These are phyloP conservation scores for Tenodera sinensis DNA, from an alignment of 2,888 invertebrate genomes.

Conservation along the genomic window DNA sequence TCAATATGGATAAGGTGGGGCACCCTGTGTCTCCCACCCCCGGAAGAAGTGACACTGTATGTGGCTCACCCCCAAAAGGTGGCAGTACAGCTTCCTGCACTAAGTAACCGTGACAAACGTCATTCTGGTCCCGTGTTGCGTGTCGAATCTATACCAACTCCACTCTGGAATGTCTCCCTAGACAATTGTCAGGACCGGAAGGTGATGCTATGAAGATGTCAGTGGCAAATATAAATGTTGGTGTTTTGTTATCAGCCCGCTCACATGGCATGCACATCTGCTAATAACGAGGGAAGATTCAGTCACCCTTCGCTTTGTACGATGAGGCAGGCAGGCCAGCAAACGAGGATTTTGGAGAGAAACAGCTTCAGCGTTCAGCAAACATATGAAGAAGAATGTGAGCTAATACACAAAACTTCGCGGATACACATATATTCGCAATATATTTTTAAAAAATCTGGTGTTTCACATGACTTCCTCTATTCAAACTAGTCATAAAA, in stretches of 20 bases:
- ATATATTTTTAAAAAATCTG: too few species aligned
- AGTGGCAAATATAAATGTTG: not conserved
- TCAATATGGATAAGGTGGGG: too few species aligned
- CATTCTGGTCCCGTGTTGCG: not conserved
- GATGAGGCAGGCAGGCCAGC: not conserved
- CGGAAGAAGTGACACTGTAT: not conserved
- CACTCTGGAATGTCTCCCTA: not conserved
- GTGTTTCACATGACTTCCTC: too few species aligned
- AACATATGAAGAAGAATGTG: too few species aligned
- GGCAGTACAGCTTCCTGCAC: not conserved
- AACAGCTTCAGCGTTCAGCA: not conserved
- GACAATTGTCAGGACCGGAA: not conserved
- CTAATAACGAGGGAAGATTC: not conserved
- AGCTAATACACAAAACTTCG: too few species aligned
- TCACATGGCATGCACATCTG: not conserved
- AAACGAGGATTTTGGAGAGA: not conserved
- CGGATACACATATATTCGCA: too few species aligned
- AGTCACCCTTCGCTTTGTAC: not conserved
- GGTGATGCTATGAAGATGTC: not conserved
- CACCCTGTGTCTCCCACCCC: too few species aligned
- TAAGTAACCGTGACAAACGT: not conserved
- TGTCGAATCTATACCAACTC: not conserved
- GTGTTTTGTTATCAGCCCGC: not conserved
- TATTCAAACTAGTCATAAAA: too few species aligned
- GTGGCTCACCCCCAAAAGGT: not conserved